Evolutionary conservation across 37 sponge, comb jelly and placozoan species (phyloP), one percentile per base, ranked within the genome.

Genomic region (Oscarella lobularis): DNA sequence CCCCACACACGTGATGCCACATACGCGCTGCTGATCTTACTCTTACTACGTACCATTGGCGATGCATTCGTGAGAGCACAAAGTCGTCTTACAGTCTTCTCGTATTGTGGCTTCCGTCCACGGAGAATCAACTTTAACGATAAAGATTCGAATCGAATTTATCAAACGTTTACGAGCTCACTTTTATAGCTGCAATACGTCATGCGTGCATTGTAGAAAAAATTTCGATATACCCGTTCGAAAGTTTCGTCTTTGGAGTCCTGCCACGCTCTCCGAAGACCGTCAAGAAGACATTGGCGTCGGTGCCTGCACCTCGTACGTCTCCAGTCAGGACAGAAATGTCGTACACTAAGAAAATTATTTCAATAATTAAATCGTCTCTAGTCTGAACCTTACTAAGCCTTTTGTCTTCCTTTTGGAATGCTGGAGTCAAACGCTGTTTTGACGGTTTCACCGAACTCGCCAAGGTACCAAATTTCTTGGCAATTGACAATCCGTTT

Each of bases 301-400:
- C 82, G 4, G 92, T 91, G 31, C 92, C 88, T 2, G 86, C 92
- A 36, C 88, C 92, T 35, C 88, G 68, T 41, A 73, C 73, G 60
- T 85, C 75, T 3, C 83, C 88, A 1, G 92, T 91, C 4, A 38
- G 27, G 0, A 84, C 77, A 1, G 75, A 67, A 36, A 91, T 68
- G 29, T 68, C 71, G 33, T 68, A 68, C 31, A 74, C 75, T 74
- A 29, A 5, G 54, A 5, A 67, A 5, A 74, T 48, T 48, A 48
- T 68, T 35, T 34, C 6, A 68, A 30, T 68, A 68, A 29, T 68
- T 68, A 68, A 68, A 29, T 68, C 4, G 31, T 68, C n/a, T n/a
- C 20, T 48, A 48, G 20, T 48, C 9, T 48, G 20, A 48, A 48
- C 9, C 20, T 48, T 48, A 48, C 60, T 20, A 48, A n/a, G n/a